Conservation (phyloP, 1,140 invertebrate genomes). For the Melipona quadrifasciata region DNA sequence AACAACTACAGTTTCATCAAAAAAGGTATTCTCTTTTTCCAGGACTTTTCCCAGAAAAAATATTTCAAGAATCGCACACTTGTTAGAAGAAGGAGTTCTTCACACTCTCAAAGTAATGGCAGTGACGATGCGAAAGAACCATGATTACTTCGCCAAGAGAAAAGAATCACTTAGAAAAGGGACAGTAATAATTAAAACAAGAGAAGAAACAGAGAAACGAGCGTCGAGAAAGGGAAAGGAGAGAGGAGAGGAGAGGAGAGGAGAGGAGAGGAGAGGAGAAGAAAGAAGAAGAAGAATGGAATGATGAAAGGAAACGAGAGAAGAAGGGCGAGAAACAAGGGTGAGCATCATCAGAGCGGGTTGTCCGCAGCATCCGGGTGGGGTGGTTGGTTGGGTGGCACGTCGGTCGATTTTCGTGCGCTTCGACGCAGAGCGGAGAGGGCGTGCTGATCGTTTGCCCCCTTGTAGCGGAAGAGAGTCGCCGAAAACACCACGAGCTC, state of each 20-base stretch:
- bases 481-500: constrained; percentile 38
- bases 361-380: constrained; percentile 64
- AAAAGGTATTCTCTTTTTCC: not conserved
- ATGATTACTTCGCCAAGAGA: not conserved
- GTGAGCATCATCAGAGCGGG: constrained; percentile 20
- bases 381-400: constrained; percentile 43
- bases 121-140: not conserved
- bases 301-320: not conserved
- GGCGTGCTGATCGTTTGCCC: constrained; percentile 55
- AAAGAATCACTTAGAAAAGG: not conserved
- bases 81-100: not conserved
- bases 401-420: constrained; percentile 63
- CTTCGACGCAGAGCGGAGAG: constrained; percentile 61
- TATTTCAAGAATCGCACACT: not conserved
- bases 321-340: not conserved
- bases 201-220: not conserved
- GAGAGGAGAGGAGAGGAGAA: not conserved
- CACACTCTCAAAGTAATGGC: not conserved
- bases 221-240: not conserved
- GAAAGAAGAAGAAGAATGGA: not conserved
- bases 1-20: not conserved
- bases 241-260: not conserved
- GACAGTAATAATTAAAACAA: not conserved
- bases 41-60: not conserved
- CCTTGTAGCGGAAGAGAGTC: constrained; percentile 42